These are phyloP conservation scores for Leptopilina myrica DNA, from an alignment of 2,888 invertebrate species.

Conservation along the genomic window DNA sequence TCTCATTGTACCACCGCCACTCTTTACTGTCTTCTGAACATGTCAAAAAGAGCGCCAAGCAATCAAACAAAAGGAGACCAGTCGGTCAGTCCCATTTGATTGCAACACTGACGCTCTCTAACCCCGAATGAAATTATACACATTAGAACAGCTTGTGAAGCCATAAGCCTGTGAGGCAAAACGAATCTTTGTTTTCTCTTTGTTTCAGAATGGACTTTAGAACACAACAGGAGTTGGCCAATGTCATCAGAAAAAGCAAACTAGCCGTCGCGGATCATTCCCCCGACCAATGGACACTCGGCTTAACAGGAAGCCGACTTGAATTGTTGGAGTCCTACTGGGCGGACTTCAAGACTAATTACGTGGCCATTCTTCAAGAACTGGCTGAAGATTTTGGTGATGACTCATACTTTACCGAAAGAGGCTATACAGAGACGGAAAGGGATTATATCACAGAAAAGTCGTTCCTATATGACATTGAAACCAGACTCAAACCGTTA, in stretches of 20 bases:
- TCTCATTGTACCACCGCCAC: too few relatives aligned
- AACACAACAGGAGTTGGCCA: not conserved
- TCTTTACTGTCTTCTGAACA: not conserved
- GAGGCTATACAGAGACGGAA: not conserved
- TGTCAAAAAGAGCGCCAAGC: not conserved
- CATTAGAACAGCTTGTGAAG: not conserved
- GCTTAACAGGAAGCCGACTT: not conserved
- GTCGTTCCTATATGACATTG: not conserved
- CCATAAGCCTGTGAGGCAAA: not conserved
- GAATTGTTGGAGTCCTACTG: conserved; percentile 9
- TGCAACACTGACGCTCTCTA: not conserved
- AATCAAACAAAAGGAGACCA: not conserved
- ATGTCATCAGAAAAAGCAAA: not conserved
- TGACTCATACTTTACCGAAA: conserved; percentile 7
- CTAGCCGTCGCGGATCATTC: not conserved
- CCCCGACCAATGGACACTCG: not conserved
- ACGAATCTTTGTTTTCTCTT: not conserved
- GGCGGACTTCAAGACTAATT: not conserved
- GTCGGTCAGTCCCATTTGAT: not conserved
- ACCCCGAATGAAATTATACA: not conserved
- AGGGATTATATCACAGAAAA: not conserved
- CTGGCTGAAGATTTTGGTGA: not conserved
- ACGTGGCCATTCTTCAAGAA: not conserved
- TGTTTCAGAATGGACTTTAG: not conserved
- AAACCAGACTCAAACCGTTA: not conserved